Conservation (phyloP, 2,888 invertebrate species). For the Cephus pygmeus region DNA sequence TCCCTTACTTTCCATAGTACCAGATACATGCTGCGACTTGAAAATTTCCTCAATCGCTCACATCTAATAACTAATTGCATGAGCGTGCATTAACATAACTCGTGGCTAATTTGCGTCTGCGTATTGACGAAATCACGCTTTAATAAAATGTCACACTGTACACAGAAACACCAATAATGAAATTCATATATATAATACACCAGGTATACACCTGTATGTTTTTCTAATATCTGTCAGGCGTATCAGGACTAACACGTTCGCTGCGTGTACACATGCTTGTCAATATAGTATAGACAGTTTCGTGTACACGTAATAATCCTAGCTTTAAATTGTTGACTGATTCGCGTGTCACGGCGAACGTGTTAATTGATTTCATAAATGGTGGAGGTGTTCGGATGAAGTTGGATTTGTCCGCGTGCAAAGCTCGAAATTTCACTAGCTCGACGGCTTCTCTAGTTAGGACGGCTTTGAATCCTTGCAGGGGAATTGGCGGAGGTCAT, state of each 20-base stretch:
- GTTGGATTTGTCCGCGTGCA: background rate
- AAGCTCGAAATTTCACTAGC: background rate
- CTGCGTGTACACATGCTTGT: background rate
- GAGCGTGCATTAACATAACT: slow-evolving; percentile 1
- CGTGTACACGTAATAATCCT: too few species aligned
- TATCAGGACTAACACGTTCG: background rate
- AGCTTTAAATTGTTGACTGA: background rate
- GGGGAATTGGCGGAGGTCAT: slow-evolving; percentile 68
- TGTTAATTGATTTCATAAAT: background rate
- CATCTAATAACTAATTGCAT: background rate
- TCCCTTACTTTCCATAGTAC: background rate
- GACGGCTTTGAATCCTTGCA: slow-evolving; percentile 64
- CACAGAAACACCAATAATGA: background rate
- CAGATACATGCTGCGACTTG: background rate
- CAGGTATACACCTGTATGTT: background rate
- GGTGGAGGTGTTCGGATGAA: background rate
- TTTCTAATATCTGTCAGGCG: background rate
- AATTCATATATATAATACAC: background rate
- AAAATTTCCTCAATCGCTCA: background rate
- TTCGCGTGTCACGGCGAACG: background rate
- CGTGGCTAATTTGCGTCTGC: slow-evolving; percentile 9
- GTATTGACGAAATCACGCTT: background rate
- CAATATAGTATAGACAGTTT: too few species aligned
- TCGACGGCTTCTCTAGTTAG: slow-evolving; percentile 22
- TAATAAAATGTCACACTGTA: background rate